Evolutionary conservation across 2,888 invertebrate genomes (phyloP), one percentile per base, ranked within the genome.

Genomic region (Panopea generosa): DNA sequence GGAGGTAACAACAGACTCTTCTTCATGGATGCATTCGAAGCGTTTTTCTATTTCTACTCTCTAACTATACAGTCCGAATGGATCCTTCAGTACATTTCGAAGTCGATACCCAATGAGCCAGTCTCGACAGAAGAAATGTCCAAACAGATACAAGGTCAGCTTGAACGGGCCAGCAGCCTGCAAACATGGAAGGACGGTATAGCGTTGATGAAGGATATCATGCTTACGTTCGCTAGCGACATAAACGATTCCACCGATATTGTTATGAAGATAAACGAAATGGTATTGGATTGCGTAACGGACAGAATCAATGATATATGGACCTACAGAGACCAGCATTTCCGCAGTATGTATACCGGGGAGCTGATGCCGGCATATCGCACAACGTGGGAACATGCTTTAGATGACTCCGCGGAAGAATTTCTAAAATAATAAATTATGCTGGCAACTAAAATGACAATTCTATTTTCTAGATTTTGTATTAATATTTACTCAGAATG

Each of bases 41-140:
- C n/a, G n/a, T n/a, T n/a, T n/a, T 53, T 18, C 53, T 29, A 53
- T 26, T 53, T 53, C 18, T 16, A 27, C 16, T 27, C 29, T 14
- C 29, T 18, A 16, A 33, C 26, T 27, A 53, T 53, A 27, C 53
- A 53, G 29, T 27, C n/a, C 14, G 29, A 53, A 53, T 53, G 53
- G 53, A 53, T 53, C 7, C 29, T 29, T n/a, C 3, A 27, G 20
- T 53, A 27, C 26, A 53, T 53, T 4, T 11, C 20, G 26, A 27
- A 16, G 29, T 29, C 11, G 16, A 2, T 53, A 24, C 27, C 26
- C 2, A 53, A 53, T 20, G 53, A 53, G 18, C 53, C 53, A 16
- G 20, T 3, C 2, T 2, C 9, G 11, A 9, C 16, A 9, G 26
- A 20, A n/a, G 29, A 53, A 2, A 53, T 53, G 53, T n/a, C 29